These are phyloP conservation scores for Morone chrysops DNA, from an alignment of 2,113 vertebrate genomes.

Conservation along the genomic window DNA sequence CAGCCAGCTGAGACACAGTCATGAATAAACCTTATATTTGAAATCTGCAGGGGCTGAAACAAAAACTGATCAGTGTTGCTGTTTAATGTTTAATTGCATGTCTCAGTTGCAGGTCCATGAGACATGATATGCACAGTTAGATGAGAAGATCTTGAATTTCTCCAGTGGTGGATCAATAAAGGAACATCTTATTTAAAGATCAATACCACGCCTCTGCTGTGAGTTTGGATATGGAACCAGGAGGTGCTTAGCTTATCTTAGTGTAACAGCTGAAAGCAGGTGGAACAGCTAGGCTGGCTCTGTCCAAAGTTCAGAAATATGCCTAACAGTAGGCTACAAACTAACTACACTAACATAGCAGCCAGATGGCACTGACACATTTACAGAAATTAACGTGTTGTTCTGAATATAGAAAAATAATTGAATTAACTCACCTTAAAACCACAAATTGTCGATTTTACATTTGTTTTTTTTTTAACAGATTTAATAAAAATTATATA, in stretches of 20 bases:
- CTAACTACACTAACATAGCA: neutral
- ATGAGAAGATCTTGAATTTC: too few species aligned
- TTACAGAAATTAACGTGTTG: neutral
- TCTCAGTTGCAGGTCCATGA: neutral
- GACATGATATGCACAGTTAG: too few species aligned
- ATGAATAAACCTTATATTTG: neutral
- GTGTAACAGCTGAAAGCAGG: neutral
- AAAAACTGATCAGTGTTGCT: neutral
- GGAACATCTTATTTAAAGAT: neutral
- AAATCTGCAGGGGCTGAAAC: neutral
- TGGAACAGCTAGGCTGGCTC: neutral
- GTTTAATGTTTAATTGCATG: neutral
- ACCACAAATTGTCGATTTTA: too few species aligned
- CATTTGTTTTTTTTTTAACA: too few species aligned
- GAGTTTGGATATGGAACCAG: neutral
- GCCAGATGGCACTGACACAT: too few species aligned
- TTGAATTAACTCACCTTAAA: too few species aligned
- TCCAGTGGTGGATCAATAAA: neutral
- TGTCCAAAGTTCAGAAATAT: neutral
- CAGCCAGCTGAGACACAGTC: constrained; percentile 12
- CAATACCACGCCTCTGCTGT: neutral
- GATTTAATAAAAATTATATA: neutral
- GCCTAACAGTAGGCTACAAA: neutral
- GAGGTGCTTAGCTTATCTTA: neutral
- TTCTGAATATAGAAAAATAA: too few species aligned